phyloP scores from a whole-genome alignment of 2,888 invertebrate genomes.

The Ryuthela nishihirai region DNA sequence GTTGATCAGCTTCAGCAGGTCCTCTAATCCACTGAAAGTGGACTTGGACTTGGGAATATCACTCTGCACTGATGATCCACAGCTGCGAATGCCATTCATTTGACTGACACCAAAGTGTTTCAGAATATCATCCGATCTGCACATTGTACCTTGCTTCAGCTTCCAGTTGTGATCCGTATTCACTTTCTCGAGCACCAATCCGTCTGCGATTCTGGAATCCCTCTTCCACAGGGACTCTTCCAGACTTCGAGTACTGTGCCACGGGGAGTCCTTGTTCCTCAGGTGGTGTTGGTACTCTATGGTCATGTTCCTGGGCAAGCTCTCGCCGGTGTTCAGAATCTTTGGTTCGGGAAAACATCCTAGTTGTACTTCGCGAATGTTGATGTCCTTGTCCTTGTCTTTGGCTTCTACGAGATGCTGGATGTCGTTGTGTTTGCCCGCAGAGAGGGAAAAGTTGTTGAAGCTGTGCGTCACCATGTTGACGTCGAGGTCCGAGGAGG shows the following conservation, averaged over 20 bases:
- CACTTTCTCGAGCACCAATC: background rate
- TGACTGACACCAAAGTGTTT: background rate
- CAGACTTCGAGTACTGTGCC: background rate
- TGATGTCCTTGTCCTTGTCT: background rate
- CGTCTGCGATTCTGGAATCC: background rate
- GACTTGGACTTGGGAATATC: background rate
- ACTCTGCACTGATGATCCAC: too few species aligned
- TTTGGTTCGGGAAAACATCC: background rate
- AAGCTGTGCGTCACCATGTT: background rate
- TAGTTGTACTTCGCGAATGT: background rate
- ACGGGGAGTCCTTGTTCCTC: too few species aligned
- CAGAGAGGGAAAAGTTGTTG: background rate
- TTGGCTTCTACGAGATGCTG: background rate
- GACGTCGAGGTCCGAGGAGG: background rate
- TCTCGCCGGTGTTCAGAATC: background rate
- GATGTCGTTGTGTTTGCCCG: background rate
- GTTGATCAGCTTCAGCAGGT: background rate
- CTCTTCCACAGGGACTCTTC: background rate
- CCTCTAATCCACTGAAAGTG: background rate
- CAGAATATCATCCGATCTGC: background rate
- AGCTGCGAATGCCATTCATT: background rate
- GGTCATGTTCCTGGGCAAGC: background rate
- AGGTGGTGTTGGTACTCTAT: background rate
- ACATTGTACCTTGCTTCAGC: background rate
- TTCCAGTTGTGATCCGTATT: background rate